Conservation (phyloP, 2,888 invertebrate species). For the Heteromyza rotundicornis region DNA sequence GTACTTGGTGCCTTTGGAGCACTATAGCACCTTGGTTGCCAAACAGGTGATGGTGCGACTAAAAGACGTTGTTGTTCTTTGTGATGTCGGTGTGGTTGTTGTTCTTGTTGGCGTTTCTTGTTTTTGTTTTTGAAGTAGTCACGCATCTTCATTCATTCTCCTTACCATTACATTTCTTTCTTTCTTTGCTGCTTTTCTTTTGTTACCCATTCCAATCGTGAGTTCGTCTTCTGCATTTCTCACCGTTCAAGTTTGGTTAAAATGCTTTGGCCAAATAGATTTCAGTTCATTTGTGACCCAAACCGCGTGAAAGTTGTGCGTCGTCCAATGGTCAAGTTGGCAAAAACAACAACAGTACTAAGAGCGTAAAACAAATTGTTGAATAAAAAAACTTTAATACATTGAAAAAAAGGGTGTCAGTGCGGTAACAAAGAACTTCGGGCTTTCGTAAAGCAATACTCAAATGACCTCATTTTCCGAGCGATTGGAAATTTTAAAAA, state of each 20-base stretch:
- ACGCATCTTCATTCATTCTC: slow-evolving; percentile 9
- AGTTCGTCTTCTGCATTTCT: slow-evolving; percentile 15
- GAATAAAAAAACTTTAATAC: not conserved
- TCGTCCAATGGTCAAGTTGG: too few species aligned
- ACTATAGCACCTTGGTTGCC: too few species aligned
- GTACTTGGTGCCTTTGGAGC: too few species aligned
- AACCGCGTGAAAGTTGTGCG: slow-evolving; percentile 63
- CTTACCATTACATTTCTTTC: slow-evolving; percentile 32
- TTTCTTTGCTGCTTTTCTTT: slow-evolving; percentile 34
- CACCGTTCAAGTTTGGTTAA: slow-evolving; percentile 44
- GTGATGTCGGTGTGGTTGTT: not conserved
- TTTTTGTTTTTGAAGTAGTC: not conserved
- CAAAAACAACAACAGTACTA: slow-evolving; percentile 7
- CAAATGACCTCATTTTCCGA: slow-evolving; percentile 22
- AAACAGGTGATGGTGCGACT: too few species aligned
- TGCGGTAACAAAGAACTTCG: too few species aligned
- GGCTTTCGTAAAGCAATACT: too few species aligned
- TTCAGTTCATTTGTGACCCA: slow-evolving; percentile 59
- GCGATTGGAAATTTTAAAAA: too few species aligned
- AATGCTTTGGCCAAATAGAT: slow-evolving; percentile 48
- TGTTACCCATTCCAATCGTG: slow-evolving; percentile 20
- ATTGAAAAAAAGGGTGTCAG: not conserved
- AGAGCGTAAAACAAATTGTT: not conserved
- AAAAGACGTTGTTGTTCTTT: too few species aligned
- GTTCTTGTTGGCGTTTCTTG: slow-evolving; percentile 6